Base-by-base conservation (phyloP, 2,888 invertebrate genomes). In the Melipona bicolor region DNA sequence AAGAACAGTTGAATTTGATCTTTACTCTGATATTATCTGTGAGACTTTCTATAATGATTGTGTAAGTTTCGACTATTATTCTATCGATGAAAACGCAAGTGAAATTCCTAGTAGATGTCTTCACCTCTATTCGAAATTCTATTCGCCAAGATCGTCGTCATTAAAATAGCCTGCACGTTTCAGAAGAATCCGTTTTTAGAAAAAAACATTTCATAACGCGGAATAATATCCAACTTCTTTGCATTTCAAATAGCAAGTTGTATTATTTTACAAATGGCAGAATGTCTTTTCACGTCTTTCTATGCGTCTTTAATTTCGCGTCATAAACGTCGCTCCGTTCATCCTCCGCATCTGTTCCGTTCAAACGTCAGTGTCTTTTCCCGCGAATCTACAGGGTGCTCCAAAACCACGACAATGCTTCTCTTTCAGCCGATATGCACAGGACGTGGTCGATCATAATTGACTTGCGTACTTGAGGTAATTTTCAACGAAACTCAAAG, bases 351-450 rank as follows among this genome's bases (percentile, higher is more conserved):
- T 32, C 2, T 73, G 54, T 71, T 64, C 43, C 62, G 62, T 73
- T 62, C 19, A 36, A 43, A 59, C 54, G 54, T 69, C 79, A 54
- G 21, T 21, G 59, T 36, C 71, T 64, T 64, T 65, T 27, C 24
- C 56, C 21, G 36, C 54, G 79, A 54, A 69, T 52, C n/a, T 27
- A 15, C 36, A 43, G 54, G 61, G 56, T 36, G 70, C 21, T 54
- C n/a, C 21, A 49, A 71, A 73, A 43, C 72, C 56, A 13, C 62
- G 36, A 70, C 64, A 71, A 77, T 64, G 72, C 62, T 65, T 52
- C 54, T 50, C 17, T 79, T 73, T 61, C 50, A 5, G 1, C 59
- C 61, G 32, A 4, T 32, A 4, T 32, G 4, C 32, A 32, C 32
- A 32, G 54, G 61, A 77, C 9, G 43, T 43, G 43, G 9, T 43